Evolutionary conservation across 2,113 vertebrate species (phyloP).

Genomic region (Entomyzon cyanotis): DNA sequence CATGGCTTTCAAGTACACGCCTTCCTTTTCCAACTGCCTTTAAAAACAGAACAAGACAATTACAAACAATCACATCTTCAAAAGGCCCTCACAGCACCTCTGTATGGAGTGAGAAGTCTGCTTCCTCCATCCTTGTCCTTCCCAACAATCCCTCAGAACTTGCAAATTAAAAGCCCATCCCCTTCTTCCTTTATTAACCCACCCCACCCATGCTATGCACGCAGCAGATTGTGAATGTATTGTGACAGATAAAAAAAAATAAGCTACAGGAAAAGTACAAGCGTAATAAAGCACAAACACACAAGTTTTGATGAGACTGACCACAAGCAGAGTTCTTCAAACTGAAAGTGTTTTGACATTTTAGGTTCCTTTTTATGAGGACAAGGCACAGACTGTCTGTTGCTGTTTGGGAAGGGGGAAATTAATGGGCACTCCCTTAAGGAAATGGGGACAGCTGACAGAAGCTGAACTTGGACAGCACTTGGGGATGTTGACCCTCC

Average conservation of each 20-base stretch:
- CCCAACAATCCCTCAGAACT: slow-evolving; percentile 19
- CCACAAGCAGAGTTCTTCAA: neutral
- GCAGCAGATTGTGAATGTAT: neutral
- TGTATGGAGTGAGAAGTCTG: neutral
- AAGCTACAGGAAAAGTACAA: neutral
- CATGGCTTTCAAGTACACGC: neutral
- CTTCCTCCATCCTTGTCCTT: slow-evolving; percentile 26
- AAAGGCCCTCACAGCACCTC: neutral
- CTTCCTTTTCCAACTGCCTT: neutral
- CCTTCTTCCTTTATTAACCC: slow-evolving; percentile 49
- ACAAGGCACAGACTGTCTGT: neutral
- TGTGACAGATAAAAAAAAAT: neutral
- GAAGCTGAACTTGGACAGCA: neutral
- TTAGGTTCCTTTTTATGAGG: neutral
- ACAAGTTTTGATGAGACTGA: neutral
- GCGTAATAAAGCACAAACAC: neutral
- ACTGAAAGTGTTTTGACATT: neutral
- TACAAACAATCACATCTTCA: slow-evolving; percentile 21
- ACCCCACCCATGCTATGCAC: slow-evolving; percentile 33
- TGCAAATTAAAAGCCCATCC: slow-evolving; percentile 13
- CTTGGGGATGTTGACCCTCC: neutral
- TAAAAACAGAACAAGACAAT: neutral
- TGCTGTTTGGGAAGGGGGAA: neutral
- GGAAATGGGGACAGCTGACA: neutral
- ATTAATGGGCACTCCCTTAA: neutral